Evolutionary conservation across 2,113 vertebrate species (phyloP).

Genomic region (Indicator maculatus): DNA sequence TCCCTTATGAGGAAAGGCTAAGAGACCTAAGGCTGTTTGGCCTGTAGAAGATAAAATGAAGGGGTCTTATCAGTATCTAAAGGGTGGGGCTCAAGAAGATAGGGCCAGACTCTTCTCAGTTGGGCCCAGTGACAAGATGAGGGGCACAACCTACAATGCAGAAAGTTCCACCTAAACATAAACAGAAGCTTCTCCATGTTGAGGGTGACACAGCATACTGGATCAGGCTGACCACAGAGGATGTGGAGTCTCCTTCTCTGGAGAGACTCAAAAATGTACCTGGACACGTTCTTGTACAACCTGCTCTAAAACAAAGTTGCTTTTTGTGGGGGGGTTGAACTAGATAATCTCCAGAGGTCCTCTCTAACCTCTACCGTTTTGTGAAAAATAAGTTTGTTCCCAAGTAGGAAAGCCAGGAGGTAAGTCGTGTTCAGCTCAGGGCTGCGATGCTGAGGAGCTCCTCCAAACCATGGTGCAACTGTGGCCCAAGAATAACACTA

Average conservation of each 20-base stretch:
- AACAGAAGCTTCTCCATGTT: not conserved
- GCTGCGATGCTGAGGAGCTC: not conserved
- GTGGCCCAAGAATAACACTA: rapidly evolving
- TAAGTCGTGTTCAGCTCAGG: not conserved
- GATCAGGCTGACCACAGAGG: not conserved
- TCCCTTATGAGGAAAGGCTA: not conserved
- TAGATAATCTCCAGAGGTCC: not conserved
- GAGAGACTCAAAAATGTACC: not conserved
- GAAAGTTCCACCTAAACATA: not conserved
- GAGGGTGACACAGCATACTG: not conserved
- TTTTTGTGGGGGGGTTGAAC: not conserved
- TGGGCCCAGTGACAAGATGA: not conserved
- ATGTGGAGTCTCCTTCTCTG: not conserved
- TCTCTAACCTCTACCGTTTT: not conserved
- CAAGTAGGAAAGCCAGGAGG: not conserved
- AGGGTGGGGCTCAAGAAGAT: not conserved
- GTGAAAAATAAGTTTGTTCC: not conserved
- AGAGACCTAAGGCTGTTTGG: not conserved
- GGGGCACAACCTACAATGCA: not conserved
- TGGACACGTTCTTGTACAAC: not conserved
- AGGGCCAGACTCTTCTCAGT: not conserved
- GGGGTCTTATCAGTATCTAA: not conserved
- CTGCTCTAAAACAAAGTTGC: not conserved
- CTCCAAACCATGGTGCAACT: not conserved
- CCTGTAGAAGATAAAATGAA: not conserved